Base-by-base conservation (phyloP, 2,797 vertebrate genomes). In the Delichon dasypus region DNA sequence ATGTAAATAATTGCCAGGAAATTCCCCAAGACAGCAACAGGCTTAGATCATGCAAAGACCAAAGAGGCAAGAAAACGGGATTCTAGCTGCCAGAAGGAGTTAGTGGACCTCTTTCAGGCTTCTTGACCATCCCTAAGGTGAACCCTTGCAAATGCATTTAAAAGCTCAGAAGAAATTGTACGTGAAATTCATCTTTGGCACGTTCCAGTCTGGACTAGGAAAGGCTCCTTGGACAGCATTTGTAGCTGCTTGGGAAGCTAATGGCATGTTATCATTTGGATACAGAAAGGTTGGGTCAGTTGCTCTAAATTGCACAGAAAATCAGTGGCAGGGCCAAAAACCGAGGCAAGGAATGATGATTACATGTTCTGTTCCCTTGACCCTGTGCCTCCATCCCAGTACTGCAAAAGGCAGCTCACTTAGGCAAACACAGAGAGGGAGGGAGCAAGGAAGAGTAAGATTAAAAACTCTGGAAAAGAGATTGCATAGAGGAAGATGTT, bases 381-480 rank as follows among this genome's bases (percentile, higher is more conserved):
- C 32, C 74, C 40, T 23, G 2, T 0, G 9, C 45, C 75, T 92
- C 67, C 45, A 82, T 42, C 67, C 70, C 55, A 78, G 73, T 25
- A n/a, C 89, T 94, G 76, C 85, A 71, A 88, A 93, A 90, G 38
- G 53, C 48, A 0, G 79, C 65, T 89, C 55, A 44, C 48, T 88
- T 32, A 44, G 23, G n/a, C 75, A 92, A 67, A 84, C 5, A 11
- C 21, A 76, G 85, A 57, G 38, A 91, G 60, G 36, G 70, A 84
- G 45, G 44, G 42, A 84, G 44, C 26, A 76, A 85, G 53, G 54
- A 34, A 40, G 44, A 25, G 71, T 18, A 67, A 79, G 48, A 76
- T 73, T 73, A 32, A 82, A 95, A 90, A 64, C 65, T 88, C 88
- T 92, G 87, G 73, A 93, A 93, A 95, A 94, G 74, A 81, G 66